These are phyloP conservation scores for Polia nebulosa DNA, from an alignment of 2,888 invertebrate species.

Conservation along the genomic window DNA sequence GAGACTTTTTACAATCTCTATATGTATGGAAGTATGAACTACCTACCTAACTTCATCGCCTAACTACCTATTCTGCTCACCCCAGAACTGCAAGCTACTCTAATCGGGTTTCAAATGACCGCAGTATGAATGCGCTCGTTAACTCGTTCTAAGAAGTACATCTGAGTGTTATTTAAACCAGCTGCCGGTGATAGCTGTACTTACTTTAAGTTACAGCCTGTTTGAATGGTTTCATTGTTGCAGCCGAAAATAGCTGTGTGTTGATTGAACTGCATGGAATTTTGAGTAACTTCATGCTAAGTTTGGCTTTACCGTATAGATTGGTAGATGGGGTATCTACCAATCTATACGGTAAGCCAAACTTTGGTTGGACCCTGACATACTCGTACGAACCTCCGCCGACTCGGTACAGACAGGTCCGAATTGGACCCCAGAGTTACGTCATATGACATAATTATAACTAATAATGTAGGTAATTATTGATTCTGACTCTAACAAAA, in stretches of 20 bases:
- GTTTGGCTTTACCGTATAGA: too few relatives aligned
- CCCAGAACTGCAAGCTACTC: constrained; percentile 17
- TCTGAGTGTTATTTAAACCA: constrained; percentile 62
- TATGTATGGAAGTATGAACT: neutral
- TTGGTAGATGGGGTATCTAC: too few relatives aligned
- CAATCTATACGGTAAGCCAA: too few relatives aligned
- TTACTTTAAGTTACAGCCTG: neutral
- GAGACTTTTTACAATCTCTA: too few relatives aligned
- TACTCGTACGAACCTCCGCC: too few relatives aligned
- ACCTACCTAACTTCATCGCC: neutral
- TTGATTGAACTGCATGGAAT: neutral
- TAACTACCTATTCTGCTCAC: constrained; percentile 2
- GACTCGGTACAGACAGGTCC: too few relatives aligned
- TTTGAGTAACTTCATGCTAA: too few relatives aligned
- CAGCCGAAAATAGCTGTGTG: constrained; percentile 8
- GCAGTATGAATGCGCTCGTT: constrained; percentile 58
- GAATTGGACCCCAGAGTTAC: too few relatives aligned
- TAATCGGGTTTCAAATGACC: constrained; percentile 46
- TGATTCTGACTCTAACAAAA: too few relatives aligned
- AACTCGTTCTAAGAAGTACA: constrained; percentile 54
- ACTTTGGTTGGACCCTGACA: too few relatives aligned
- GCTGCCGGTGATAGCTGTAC: constrained; percentile 25
- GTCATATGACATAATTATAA: too few relatives aligned
- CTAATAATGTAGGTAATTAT: too few relatives aligned
- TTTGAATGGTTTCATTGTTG: neutral